Base-by-base conservation (phyloP, 2,888 invertebrate genomes). In the Monoplex corrugatus region DNA sequence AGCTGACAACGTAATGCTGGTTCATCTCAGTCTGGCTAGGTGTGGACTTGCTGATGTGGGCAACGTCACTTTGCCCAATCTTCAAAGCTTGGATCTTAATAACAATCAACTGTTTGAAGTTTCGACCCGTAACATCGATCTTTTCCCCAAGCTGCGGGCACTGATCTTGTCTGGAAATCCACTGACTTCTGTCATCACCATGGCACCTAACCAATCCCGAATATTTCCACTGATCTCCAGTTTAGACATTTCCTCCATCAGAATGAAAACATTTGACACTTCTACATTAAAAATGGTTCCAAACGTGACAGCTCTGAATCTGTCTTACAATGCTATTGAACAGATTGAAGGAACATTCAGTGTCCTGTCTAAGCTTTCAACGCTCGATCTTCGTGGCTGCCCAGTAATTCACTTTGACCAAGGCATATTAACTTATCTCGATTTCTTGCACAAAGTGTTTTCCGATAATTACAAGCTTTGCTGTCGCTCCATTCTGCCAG, bases 1-100 rank as follows among this genome's bases (percentile, higher is more conserved):
- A 40, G 38, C 23, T 3, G 35, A 50, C 50, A 57, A 57, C 35
- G 2, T 8, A 8, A 19, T 85, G 35, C 84, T 85, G 38, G 57
- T 85, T 32, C 50, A 85, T 35, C 57, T 85, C 2, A 85, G 57
- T 85, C 84, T 85, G 50, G 50, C 84, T 19, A 50, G 84, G 63
- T 85, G 84, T 28, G 28, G 38, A 0, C 35, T 85, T 13, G 44
- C 32, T 6, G 5, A 5, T 13, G 2, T 57, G 6, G 35, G 38
- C 16, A 63, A 85, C 23, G n/a, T 57, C 8, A 35, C 32, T 10
- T 63, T 85, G 32, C 84, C 57, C 0, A 85, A 85, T 32, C 19
- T 85, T 5, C 84, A n/a, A 23, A 44, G 32, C 23, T 19, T 85
- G 57, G 84, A 85, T 32, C 35, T 85, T 16, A 85, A n/a, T 13